Base-by-base conservation (phyloP, 2,113 vertebrate genomes). In the Arenaria interpres region DNA sequence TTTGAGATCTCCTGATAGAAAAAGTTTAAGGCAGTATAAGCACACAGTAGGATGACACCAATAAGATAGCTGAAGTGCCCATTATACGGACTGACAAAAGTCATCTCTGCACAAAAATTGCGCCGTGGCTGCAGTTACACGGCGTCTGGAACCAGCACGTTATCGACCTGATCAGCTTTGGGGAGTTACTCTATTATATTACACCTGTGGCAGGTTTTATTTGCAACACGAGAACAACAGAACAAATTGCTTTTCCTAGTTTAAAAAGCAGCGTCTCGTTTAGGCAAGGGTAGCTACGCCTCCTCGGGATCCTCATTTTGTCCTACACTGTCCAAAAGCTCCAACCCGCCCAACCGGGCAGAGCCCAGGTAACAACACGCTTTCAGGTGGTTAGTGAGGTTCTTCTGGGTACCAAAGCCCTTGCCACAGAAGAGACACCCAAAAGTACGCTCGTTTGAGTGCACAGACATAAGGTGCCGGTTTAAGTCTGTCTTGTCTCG, bases 351-450 rank as follows among this genome's bases (percentile, higher is more conserved):
- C 35, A 93, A 85, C 56, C 85, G 96, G 64, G 95, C 90, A 78
- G 95, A 96, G 90, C 97, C 86, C 94, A 98, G 98, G 96, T 88
- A 98, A 95, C 98, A 98, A 95, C 98, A 98, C 51, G 96, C 96
- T 96, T 97, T 98, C 87, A 96, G 63, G n/a, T 98, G 99, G 43
- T 97, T 98, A 14, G 98, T 80, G 93, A 99, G 98, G 96, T 98
- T 99, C 94, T 99, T 99, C 93, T 94, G 97, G 6, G 98, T 98
- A 57, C 97, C 98, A 59, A 99, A 98, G 88, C 98, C 97, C 97
- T 98, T 98, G 93, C 97, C 94, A 20, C 98, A 98, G 79, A 93
- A 93, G 6, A 96, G 96, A 95, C 98, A 98, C 57, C 82, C 72
- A 83, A 97, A 97, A 33, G 96, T 60, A 30, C 96, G 91, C 96